phyloP scores from a whole-genome alignment of 92 coral and sea anemone genomes.

The Phenganax subtilis region DNA sequence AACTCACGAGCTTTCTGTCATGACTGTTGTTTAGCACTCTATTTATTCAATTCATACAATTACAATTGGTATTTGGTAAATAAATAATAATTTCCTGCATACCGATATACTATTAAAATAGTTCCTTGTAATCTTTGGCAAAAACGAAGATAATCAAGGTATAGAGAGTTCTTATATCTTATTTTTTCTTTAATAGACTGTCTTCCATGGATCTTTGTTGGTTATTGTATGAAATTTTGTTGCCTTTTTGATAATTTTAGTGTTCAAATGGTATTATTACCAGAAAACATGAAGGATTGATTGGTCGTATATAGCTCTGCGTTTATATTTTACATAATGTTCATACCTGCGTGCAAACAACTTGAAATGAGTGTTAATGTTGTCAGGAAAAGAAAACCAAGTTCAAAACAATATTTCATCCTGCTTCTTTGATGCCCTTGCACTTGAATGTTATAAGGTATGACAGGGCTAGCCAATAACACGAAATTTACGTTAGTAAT shows the following conservation, averaged over 20 bases:
- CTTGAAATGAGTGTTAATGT: slow-evolving; percentile 10
- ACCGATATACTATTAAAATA: background rate
- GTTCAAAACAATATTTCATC: background rate
- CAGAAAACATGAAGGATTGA: background rate
- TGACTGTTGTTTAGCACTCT: no score
- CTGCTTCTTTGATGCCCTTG: background rate
- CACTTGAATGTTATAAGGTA: no score
- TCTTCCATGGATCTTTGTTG: background rate
- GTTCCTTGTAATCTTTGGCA: background rate
- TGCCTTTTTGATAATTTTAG: background rate
- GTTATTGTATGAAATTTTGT: background rate
- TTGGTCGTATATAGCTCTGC: background rate
- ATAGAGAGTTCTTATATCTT: background rate
- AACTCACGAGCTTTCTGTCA: no score
- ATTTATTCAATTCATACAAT: background rate
- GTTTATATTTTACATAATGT: background rate
- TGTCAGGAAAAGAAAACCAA: background rate
- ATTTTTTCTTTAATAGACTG: background rate
- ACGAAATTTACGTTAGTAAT: no score
- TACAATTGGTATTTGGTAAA: background rate
- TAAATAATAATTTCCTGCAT: background rate
- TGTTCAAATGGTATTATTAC: background rate
- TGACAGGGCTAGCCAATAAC: background rate
- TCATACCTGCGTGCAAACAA: slow-evolving; percentile 29
- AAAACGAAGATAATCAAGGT: background rate